phyloP scores from a whole-genome alignment of 2,797 vertebrate genomes.

The Onychomys leucogaster region DNA sequence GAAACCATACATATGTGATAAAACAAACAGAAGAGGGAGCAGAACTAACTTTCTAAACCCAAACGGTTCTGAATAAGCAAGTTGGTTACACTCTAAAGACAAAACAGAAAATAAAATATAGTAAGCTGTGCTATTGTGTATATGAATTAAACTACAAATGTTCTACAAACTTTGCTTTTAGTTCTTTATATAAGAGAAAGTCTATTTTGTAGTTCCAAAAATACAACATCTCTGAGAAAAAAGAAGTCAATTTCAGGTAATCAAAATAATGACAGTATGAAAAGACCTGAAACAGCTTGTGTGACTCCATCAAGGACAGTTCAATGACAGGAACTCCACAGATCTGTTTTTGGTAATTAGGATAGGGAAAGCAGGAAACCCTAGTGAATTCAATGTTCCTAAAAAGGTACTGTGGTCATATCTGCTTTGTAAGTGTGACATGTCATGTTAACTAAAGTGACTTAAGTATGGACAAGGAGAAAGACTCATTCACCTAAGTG shows the following conservation, averaged over 20 bases:
- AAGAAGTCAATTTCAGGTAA: slow-evolving; percentile 50
- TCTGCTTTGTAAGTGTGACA: not conserved
- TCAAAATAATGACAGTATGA: slow-evolving; percentile 34
- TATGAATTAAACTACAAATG: slow-evolving; percentile 53
- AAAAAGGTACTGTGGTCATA: not conserved
- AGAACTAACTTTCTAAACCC: slow-evolving; percentile 44
- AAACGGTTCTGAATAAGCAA: not conserved
- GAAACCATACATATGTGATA: not conserved
- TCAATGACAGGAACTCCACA: not conserved
- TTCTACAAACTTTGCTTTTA: slow-evolving; percentile 41
- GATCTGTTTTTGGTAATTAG: slow-evolving; percentile 28
- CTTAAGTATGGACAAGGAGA: slow-evolving; percentile 9
- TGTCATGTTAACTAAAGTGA: not conserved
- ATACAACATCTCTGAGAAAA: slow-evolving; percentile 59
- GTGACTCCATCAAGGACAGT: not conserved
- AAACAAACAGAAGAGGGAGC: slow-evolving; percentile 11
- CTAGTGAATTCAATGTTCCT: not conserved
- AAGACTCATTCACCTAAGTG: not conserved
- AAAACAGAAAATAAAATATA: not conserved
- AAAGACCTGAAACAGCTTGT: not conserved
- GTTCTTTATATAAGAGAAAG: not conserved
- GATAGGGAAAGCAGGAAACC: slow-evolving; percentile 15
- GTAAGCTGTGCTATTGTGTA: not conserved
- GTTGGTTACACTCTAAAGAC: not conserved
- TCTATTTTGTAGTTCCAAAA: slow-evolving; percentile 34